Percentiles rank a stretch among this genome's conserved stretches.
Evolutionary conservation across 2,113 vertebrate genomes (phyloP).

Genomic region (Mesitornis unicolor): DNA sequence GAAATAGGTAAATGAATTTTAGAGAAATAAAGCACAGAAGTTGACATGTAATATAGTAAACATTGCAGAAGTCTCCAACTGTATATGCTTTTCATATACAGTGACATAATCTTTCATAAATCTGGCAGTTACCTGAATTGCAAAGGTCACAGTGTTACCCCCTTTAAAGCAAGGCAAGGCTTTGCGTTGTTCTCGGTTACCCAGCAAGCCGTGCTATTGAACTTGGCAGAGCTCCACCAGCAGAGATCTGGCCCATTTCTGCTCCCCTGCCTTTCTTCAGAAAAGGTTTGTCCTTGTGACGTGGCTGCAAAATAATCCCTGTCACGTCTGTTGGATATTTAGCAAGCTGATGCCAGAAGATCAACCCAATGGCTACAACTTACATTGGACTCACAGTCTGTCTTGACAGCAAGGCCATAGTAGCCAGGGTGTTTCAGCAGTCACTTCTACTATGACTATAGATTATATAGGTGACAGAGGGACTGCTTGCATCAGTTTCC

Average conservation of each 20-base stretch:
- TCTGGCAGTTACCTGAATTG: neutral
- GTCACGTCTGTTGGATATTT: neutral
- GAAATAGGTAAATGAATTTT: neutral
- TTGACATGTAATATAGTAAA: neutral
- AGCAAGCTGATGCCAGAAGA: neutral
- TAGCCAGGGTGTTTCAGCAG: neutral
- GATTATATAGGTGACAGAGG: neutral
- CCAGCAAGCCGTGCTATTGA: fast-evolving
- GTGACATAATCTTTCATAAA: neutral
- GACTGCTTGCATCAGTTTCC: neutral
- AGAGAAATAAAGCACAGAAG: neutral
- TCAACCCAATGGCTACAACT: neutral
- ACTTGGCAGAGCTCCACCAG: neutral
- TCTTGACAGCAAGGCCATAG: neutral
- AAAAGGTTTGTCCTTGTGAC: neutral
- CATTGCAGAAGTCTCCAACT: neutral
- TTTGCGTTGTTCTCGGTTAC: neutral
- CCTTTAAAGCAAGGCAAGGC: neutral
- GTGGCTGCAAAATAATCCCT: neutral
- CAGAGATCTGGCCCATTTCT: neutral
- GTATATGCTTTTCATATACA: neutral
- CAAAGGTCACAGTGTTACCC: neutral
- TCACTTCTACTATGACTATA: fast-evolving
- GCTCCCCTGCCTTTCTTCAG: neutral
- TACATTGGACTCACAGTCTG: neutral